phyloP scores from a whole-genome alignment of 2,888 invertebrate species.

The Eupithecia vulgata region DNA sequence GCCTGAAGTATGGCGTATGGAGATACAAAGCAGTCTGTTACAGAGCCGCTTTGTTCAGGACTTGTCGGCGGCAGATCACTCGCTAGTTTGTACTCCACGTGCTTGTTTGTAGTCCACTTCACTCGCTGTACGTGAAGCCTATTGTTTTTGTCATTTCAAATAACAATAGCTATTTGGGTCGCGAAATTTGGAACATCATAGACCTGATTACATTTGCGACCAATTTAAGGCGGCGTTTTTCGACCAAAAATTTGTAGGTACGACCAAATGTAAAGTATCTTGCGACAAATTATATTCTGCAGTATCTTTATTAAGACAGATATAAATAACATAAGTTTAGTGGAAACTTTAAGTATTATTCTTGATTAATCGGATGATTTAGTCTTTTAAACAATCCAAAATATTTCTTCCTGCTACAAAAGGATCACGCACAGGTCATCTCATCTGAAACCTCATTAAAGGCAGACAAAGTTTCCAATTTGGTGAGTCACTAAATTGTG shows the following conservation, averaged over 20 bases:
- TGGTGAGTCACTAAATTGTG: background rate
- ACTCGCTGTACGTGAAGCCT: background rate
- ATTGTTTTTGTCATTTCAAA: background rate
- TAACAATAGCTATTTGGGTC: background rate
- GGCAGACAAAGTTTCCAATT: background rate
- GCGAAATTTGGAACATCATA: background rate
- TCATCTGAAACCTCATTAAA: background rate
- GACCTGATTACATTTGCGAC: background rate
- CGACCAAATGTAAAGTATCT: background rate
- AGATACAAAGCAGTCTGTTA: conserved; percentile 31
- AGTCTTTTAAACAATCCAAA: background rate
- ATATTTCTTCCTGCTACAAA: background rate
- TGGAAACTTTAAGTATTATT: no score
- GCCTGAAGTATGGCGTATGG: background rate
- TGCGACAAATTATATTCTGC: background rate
- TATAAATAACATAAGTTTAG: no score
- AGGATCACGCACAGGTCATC: background rate
- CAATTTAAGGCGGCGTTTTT: background rate
- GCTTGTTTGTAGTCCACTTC: conserved; percentile 16
- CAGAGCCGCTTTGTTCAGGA: conserved; percentile 28
- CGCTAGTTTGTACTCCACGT: conserved; percentile 11
- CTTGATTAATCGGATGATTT: background rate
- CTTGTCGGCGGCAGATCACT: conserved; percentile 27
- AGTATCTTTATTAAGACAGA: no score
- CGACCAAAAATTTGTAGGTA: background rate